Evolutionary conservation across 2,797 vertebrate species (phyloP).

Genomic region (Pitangus sulphuratus): DNA sequence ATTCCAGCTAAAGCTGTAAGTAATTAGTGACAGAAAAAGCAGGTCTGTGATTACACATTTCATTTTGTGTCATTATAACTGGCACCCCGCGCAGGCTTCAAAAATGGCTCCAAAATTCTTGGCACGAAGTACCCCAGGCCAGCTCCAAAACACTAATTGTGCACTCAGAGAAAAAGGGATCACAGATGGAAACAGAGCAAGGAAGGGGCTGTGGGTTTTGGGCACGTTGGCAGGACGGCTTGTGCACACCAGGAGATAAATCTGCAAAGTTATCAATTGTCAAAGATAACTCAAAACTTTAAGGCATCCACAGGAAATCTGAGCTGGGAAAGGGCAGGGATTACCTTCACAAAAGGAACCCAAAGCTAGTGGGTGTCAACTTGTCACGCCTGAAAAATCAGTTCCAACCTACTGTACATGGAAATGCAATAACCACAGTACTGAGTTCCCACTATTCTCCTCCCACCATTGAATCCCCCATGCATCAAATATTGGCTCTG

Average conservation of each 20-base stretch:
- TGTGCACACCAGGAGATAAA: neutral
- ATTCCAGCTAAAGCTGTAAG: conserved; percentile 33
- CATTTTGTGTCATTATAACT: neutral
- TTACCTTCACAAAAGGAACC: neutral
- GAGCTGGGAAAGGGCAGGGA: neutral
- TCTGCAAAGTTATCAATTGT: neutral
- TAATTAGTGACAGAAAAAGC: conserved; percentile 35
- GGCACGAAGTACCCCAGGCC: neutral
- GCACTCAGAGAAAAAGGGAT: neutral
- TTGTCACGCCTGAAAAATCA: neutral
- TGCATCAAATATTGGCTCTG: neutral
- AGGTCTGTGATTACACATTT: conserved; percentile 18
- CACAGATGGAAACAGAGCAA: neutral
- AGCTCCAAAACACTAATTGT: neutral
- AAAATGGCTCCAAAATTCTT: neutral
- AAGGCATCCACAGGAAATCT: neutral
- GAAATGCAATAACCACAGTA: neutral
- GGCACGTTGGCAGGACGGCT: neutral
- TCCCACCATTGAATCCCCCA: neutral
- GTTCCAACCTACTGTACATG: neutral
- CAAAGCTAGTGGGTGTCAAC: neutral
- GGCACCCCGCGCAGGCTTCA: neutral
- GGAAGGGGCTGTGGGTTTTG: neutral
- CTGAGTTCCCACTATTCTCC: conserved; percentile 15
- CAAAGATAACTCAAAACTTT: neutral